These are phyloP conservation scores for Zosterops hypoxanthus DNA, from an alignment of 2,113 vertebrate genomes.

Conservation along the genomic window DNA sequence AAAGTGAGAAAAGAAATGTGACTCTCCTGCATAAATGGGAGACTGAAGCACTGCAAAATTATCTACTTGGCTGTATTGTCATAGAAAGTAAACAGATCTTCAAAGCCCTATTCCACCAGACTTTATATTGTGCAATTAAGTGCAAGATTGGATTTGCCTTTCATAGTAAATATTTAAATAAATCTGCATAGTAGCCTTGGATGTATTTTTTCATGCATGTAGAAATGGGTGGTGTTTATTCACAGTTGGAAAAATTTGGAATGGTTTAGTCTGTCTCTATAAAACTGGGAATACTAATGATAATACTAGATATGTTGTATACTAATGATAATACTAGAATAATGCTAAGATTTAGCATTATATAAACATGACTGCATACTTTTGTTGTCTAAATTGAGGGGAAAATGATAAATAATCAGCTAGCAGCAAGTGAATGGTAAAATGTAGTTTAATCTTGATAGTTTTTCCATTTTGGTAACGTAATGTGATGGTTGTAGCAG, in stretches of 20 bases:
- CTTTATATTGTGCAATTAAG: background rate
- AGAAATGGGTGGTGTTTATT: background rate
- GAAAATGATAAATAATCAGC: conserved; percentile 50
- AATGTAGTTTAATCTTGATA: conserved; percentile 43
- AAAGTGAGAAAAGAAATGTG: background rate
- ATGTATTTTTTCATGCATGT: background rate
- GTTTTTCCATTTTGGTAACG: conserved; percentile 61
- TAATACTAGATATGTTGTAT: too few relatives aligned
- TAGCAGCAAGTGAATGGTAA: conserved; percentile 15
- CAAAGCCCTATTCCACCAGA: background rate
- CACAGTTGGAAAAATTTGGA: background rate
- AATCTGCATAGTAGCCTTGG: background rate
- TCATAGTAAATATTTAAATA: background rate
- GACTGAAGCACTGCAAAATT: background rate
- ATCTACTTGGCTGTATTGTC: background rate
- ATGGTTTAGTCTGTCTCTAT: background rate
- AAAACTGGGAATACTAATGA: background rate
- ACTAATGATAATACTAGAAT: background rate
- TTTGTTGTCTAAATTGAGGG: background rate
- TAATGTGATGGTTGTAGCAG: conserved; percentile 15
- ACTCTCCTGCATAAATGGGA: background rate
- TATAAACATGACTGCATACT: background rate
- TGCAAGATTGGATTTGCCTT: background rate
- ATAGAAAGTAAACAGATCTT: background rate
- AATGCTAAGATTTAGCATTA: background rate